phyloP scores from a whole-genome alignment of 1,140 invertebrate genomes.

The Temnothorax curvispinosus region DNA sequence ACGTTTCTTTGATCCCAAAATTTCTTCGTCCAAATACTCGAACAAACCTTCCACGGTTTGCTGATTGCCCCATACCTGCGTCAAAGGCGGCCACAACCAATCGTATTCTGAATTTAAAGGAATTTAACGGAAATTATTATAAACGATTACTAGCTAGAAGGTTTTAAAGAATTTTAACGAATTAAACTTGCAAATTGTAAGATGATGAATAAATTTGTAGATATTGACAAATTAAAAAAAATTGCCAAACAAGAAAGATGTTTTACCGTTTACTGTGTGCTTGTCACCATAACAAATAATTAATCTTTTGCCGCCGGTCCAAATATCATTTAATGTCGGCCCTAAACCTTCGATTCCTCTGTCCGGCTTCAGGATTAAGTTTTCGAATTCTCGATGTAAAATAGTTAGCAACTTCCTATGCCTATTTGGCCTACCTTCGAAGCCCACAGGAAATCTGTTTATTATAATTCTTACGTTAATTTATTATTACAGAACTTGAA shows the following conservation, averaged over 20 bases:
- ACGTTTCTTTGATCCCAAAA: conserved; percentile 79
- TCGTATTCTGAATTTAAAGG: conserved; percentile 86
- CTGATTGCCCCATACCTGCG: conserved; percentile 90
- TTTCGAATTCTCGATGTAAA: conserved; percentile 88
- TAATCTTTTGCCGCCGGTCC: conserved; percentile 87
- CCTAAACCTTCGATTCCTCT: conserved; percentile 84
- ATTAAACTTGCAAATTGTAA: not conserved
- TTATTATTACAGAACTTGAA: not conserved
- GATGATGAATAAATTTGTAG: not conserved
- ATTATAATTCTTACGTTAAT: not conserved
- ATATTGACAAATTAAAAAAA: not conserved
- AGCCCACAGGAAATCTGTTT: conserved; percentile 89
- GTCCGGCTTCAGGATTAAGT: conserved; percentile 85
- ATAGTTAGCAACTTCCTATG: conserved; percentile 88
- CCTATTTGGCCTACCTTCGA: conserved; percentile 86
- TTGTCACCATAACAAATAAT: conserved; percentile 89
- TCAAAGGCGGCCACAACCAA: conserved; percentile 91
- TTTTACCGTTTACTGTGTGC: conserved; percentile 85
- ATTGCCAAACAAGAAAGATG: not conserved
- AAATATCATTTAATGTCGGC: conserved; percentile 88
- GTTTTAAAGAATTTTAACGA: not conserved
- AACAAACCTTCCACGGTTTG: conserved; percentile 85
- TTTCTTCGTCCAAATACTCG: conserved; percentile 86
- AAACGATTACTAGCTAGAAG: not conserved
- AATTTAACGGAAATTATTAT: not conserved